A percentile compares a stretch with the other conserved stretches of the same genome.
These are phyloP conservation scores for Drosophila busckii DNA, from an alignment of 1,140 invertebrate species.

Conservation along the genomic window DNA sequence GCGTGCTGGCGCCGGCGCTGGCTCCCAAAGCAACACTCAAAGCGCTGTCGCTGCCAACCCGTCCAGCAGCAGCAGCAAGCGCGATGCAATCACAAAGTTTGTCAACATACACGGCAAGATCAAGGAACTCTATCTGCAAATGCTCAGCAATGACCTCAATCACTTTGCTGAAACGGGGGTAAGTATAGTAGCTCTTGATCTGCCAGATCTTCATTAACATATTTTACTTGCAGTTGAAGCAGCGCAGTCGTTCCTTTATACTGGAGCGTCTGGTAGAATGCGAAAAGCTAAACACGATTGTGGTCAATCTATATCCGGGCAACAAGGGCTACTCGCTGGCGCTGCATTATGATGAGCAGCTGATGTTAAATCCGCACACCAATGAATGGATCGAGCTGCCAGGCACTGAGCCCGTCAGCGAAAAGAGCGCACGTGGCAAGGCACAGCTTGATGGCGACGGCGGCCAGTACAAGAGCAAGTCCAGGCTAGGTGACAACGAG, in stretches of 20 bases:
- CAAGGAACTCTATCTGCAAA: constrained; percentile 80
- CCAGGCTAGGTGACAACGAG: constrained; percentile 22
- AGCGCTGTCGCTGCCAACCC: neutral
- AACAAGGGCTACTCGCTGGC: constrained; percentile 95
- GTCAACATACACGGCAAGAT: constrained; percentile 83
- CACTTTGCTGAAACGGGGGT: constrained; percentile 71
- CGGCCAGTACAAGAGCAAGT: constrained; percentile 23
- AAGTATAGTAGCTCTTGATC: constrained; percentile 14
- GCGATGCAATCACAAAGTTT: constrained; percentile 51
- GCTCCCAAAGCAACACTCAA: constrained; percentile 26
- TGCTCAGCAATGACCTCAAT: constrained; percentile 69
- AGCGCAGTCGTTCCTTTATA: constrained; percentile 83
- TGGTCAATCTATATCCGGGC: constrained; percentile 93
- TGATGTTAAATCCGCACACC: constrained; percentile 50
- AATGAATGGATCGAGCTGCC: constrained; percentile 46
- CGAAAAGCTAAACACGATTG: constrained; percentile 92
- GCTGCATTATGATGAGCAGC: constrained; percentile 81
- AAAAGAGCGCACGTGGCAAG: constrained; percentile 43
- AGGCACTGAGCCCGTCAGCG: constrained; percentile 17
- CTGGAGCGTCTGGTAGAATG: constrained; percentile 90
- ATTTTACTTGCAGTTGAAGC: constrained; percentile 55
- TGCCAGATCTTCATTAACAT: neutral
- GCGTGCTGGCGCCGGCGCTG: constrained; percentile 32
- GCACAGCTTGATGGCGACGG: constrained; percentile 21
- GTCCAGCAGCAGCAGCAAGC: constrained; percentile 23